Conservation (phyloP, 1,140 invertebrate genomes). For the Diploscapter pachys region DNA sequence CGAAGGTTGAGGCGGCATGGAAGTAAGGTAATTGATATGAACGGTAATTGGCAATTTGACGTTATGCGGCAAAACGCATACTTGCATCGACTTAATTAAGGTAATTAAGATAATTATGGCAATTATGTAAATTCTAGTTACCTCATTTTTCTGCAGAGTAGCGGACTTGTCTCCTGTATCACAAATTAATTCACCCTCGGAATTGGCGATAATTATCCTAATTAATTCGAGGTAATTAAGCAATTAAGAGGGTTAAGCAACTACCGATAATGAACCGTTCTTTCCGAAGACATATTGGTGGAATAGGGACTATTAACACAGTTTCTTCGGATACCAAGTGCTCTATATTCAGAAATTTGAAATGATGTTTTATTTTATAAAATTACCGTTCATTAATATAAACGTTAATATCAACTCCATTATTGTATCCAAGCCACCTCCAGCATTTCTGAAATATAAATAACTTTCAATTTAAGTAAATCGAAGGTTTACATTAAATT, state of each 20-base stretch:
- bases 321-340: slow-evolving; percentile 7
- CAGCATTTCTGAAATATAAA: slow-evolving; percentile 3
- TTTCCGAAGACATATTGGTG: slow-evolving; percentile 3
- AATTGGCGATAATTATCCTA: background rate
- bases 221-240: background rate
- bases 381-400: background rate
- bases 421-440: slow-evolving; percentile 8
- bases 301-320: slow-evolving; percentile 12
- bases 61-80: slow-evolving; percentile 1
- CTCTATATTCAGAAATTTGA: background rate
- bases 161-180: slow-evolving; percentile 1
- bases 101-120: background rate
- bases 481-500: background rate
- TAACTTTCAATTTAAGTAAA: background rate
- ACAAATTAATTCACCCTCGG: background rate
- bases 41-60: slow-evolving; percentile 1
- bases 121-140: background rate
- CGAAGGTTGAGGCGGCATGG: slow-evolving; percentile 2
- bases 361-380: background rate
- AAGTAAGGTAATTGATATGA: slow-evolving; percentile 13
- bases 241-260: background rate
- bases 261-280: slow-evolving; percentile 4
- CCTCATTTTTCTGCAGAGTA: background rate
- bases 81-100: background rate
- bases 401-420: background rate